Evolutionary conservation across 2,797 vertebrate genomes (phyloP).

Genomic region (Loriculus beryllinus): DNA sequence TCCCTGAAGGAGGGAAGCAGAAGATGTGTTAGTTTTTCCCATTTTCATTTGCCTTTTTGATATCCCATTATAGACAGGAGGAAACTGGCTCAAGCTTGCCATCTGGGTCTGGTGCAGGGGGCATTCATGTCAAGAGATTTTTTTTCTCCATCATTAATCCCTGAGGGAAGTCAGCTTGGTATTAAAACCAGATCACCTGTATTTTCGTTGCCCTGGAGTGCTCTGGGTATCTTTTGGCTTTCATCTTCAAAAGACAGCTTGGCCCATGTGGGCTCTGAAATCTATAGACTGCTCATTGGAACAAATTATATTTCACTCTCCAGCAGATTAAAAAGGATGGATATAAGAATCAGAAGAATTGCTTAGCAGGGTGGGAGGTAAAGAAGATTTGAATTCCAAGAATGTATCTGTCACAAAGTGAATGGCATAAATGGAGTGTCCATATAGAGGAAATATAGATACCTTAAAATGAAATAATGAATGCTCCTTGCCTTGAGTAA

Average conservation of each 20-base stretch:
- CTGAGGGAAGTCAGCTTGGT: constrained; percentile 21
- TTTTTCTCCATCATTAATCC: constrained; percentile 49
- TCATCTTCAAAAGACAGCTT: constrained; percentile 57
- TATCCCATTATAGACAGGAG: background rate
- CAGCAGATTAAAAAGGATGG: constrained; percentile 44
- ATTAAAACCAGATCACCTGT: constrained; percentile 46
- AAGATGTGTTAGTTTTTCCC: background rate
- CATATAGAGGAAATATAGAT: background rate
- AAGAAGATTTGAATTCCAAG: constrained; percentile 25
- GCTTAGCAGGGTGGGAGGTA: constrained; percentile 14
- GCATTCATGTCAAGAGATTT: constrained; percentile 1
- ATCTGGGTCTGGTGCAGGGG: background rate
- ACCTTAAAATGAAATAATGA: background rate
- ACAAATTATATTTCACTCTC: constrained; percentile 50
- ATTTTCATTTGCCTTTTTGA: constrained; percentile 40
- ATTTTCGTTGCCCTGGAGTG: constrained; percentile 33
- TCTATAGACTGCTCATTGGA: constrained; percentile 52
- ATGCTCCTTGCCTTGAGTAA: background rate
- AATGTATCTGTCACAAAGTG: background rate
- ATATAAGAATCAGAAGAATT: constrained; percentile 35
- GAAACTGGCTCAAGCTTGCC: background rate
- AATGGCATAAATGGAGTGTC: constrained; percentile 2
- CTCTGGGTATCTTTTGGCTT: constrained; percentile 43
- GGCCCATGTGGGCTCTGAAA: constrained; percentile 40
- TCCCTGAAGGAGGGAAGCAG: constrained; percentile 12